A percentile compares a stretch with the other conserved stretches of the same genome.
Conservation (phyloP, 2,888 invertebrate species). For the Osedax fenrisi region DNA sequence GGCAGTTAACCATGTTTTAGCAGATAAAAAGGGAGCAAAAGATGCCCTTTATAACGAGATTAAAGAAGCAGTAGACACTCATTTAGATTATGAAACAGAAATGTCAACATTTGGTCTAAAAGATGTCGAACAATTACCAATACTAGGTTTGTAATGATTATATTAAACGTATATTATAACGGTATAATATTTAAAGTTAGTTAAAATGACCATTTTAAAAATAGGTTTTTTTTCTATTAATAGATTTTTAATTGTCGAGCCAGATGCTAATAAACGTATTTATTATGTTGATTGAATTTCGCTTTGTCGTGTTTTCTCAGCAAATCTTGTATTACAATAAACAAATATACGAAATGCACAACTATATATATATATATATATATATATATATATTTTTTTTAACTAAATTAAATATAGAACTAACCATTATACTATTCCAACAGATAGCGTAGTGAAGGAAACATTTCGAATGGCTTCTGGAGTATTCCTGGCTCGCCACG, state of each 20-base stretch:
- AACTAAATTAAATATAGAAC: too few relatives aligned
- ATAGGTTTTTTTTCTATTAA: neutral
- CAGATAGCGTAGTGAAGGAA: slow-evolving; percentile 48
- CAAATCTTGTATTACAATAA: too few relatives aligned
- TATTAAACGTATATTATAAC: too few relatives aligned
- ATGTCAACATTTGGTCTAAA: slow-evolving; percentile 39
- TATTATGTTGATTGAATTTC: neutral
- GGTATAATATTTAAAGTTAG: too few relatives aligned
- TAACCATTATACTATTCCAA: neutral
- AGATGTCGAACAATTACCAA: slow-evolving; percentile 43
- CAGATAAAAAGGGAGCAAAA: slow-evolving; percentile 38
- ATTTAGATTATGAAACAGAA: neutral
- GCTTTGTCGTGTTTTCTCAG: too few relatives aligned
- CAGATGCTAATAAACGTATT: neutral
- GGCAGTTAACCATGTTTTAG: slow-evolving; percentile 45
- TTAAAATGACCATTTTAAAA: too few relatives aligned
- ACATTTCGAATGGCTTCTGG: slow-evolving; percentile 46
- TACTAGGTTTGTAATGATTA: slow-evolving; percentile 43
- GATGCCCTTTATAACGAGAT: slow-evolving; percentile 43
- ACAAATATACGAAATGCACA: too few relatives aligned
- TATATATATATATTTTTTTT: too few relatives aligned
- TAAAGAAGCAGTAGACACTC: slow-evolving; percentile 33
- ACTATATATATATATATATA: neutral
- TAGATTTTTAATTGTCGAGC: neutral
- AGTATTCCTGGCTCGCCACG: slow-evolving; percentile 48